A percentile compares a stretch with the other conserved stretches of the same genome.
phyloP scores from a whole-genome alignment of 2,888 invertebrate species.

The Holacanthella duospinosa region DNA sequence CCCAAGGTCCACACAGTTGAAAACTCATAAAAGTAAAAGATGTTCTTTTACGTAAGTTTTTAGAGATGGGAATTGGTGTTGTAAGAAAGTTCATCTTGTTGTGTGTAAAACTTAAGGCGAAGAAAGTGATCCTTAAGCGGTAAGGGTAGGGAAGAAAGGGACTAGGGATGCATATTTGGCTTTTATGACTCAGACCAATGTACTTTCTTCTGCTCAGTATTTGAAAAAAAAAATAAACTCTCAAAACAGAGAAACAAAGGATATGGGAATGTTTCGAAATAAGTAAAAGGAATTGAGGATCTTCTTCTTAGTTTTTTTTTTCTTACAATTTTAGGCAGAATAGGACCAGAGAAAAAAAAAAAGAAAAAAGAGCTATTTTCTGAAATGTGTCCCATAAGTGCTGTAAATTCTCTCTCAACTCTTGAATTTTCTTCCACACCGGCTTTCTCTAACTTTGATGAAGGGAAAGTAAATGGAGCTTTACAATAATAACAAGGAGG shows the following conservation, averaged over 20 bases:
- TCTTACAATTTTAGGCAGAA: background rate
- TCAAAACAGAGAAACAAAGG: background rate
- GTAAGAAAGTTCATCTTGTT: background rate
- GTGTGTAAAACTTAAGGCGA: background rate
- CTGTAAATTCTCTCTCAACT: slow-evolving; percentile 37
- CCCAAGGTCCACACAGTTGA: background rate
- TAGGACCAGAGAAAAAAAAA: slow-evolving; percentile 15
- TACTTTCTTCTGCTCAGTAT: background rate
- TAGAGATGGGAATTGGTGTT: background rate
- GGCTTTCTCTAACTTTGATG: slow-evolving; percentile 20
- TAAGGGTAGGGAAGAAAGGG: background rate
- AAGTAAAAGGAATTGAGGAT: background rate
- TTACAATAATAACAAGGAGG: background rate
- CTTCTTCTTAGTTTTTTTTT: background rate
- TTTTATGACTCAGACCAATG: background rate
- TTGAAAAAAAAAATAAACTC: background rate
- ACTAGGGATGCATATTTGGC: background rate
- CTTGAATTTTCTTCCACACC: slow-evolving; percentile 15
- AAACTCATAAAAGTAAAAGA: background rate
- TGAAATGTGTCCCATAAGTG: slow-evolving; percentile 38
- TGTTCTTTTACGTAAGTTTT: background rate
- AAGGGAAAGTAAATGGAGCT: slow-evolving; percentile 14
- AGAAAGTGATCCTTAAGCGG: background rate
- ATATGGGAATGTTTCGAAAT: background rate
- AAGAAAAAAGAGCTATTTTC: slow-evolving; percentile 38